Conservation (phyloP, 2,888 invertebrate genomes). For the Cephonodes hylas region DNA sequence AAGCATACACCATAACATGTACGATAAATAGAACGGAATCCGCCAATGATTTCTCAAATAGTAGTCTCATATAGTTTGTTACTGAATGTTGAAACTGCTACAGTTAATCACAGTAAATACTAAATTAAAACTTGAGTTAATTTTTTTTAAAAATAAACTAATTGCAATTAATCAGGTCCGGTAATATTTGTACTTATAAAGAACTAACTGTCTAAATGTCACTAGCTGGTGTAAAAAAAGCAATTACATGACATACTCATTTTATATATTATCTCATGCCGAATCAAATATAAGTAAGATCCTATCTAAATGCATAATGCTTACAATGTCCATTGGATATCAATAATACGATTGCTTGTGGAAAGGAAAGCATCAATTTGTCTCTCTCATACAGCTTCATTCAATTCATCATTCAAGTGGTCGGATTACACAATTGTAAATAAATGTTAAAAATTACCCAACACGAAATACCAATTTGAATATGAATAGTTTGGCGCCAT, state of each 20-base stretch:
- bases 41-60: too few relatives aligned
- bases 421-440: conserved; percentile 73
- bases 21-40: too few relatives aligned
- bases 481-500: conserved; percentile 79
- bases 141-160: too few relatives aligned
- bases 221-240: background rate
- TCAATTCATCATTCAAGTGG: conserved; percentile 57
- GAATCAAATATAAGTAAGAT: background rate
- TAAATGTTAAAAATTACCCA: conserved; percentile 75
- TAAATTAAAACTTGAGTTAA: too few relatives aligned
- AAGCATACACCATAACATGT: background rate
- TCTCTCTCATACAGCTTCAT: conserved; percentile 54
- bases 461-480: conserved; percentile 74
- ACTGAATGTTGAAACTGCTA: conserved; percentile 16
- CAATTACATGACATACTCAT: background rate
- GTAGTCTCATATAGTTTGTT: too few relatives aligned
- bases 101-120: background rate
- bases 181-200: too few relatives aligned
- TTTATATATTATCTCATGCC: background rate
- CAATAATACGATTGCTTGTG: conserved; percentile 45
- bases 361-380: conserved; percentile 51
- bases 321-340: conserved; percentile 30
- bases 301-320: background rate
- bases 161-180: too few relatives aligned
- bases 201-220: too few relatives aligned